These are phyloP conservation scores for Parnassius glacialis DNA, from an alignment of 2,888 invertebrate genomes.

Conservation along the genomic window DNA sequence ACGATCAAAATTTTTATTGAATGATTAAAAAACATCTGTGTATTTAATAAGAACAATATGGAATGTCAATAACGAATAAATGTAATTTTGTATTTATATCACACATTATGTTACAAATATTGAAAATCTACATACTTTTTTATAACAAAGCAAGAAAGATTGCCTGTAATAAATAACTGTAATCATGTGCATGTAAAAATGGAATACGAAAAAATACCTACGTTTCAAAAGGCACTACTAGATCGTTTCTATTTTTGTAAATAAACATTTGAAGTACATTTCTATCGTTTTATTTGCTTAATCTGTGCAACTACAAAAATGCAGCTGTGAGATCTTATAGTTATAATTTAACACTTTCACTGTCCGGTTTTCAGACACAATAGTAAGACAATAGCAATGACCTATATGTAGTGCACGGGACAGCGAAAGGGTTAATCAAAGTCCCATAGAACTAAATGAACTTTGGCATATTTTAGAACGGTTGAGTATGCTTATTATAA, in stretches of 20 bases:
- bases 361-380: too few relatives aligned
- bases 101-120: constrained; percentile 1
- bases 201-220: constrained; percentile 43
- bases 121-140: background rate
- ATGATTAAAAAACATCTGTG: constrained; percentile 1
- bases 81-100: constrained; percentile 3
- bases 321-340: constrained; percentile 22
- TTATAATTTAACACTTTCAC: too few relatives aligned
- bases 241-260: constrained; percentile 73
- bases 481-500: constrained; percentile 33
- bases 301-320: constrained; percentile 24
- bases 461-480: constrained; percentile 45
- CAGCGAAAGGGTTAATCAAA: too few relatives aligned
- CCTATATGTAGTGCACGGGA: too few relatives aligned
- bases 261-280: constrained; percentile 54
- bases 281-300: constrained; percentile 16
- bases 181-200: constrained; percentile 64
- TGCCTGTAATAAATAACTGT: constrained; percentile 28
- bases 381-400: too few relatives aligned
- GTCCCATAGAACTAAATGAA: constrained; percentile 49
- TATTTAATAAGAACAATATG: background rate
- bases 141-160: constrained; percentile 14
- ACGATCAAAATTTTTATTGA: background rate
- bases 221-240: constrained; percentile 49
- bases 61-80: constrained; percentile 14